Evolutionary conservation across 2,797 vertebrate species (phyloP).

Genomic region (Octomys mimax): DNA sequence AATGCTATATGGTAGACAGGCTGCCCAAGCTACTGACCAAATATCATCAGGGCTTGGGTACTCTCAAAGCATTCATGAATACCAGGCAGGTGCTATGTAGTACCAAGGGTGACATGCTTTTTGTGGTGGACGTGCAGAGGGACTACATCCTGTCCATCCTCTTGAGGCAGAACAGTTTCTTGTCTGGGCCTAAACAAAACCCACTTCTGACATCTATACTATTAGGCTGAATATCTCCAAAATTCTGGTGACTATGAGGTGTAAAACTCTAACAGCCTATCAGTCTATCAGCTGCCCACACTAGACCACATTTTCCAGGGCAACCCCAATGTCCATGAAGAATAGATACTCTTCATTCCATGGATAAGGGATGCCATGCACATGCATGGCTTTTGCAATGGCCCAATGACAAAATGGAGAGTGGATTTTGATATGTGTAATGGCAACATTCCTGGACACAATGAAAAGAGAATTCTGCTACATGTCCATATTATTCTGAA

Average conservation of each 20-base stretch:
- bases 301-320: conserved; percentile 58
- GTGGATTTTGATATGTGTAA: neutral
- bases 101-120: conserved; percentile 78
- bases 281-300: conserved; percentile 58
- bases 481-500: conserved; percentile 32
- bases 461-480: neutral
- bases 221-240: conserved; percentile 46
- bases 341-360: conserved; percentile 68
- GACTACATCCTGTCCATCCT: conserved; percentile 51
- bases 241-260: neutral
- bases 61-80: conserved; percentile 76
- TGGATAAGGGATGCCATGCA: conserved; percentile 67
- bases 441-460: neutral
- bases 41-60: conserved; percentile 44
- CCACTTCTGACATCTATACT: conserved; percentile 51
- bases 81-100: conserved; percentile 76
- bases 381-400: conserved; percentile 53
- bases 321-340: conserved; percentile 59
- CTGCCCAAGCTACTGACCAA: conserved; percentile 40
- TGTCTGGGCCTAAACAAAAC: conserved; percentile 93
- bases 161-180: neutral
- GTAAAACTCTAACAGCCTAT: conserved; percentile 50
- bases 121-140: conserved; percentile 64
- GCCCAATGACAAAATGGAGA: conserved; percentile 58
- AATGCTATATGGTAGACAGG: neutral